A percentile compares a stretch with the other conserved stretches of the same genome.
Conservation (phyloP, 2,888 invertebrate species). For the Platycnemis pennipes region DNA sequence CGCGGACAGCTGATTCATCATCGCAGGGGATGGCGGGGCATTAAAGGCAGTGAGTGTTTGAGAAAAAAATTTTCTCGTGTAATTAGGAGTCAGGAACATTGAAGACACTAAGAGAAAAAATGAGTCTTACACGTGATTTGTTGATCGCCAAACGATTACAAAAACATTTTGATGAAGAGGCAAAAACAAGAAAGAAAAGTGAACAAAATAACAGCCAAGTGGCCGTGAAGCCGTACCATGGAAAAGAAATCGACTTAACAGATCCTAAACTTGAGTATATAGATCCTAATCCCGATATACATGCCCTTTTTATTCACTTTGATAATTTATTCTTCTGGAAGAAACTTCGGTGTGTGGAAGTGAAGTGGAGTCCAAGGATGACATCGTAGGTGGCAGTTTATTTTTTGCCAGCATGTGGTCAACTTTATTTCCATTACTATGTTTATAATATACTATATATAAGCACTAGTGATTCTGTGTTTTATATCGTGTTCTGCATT, state of each 20-base stretch:
- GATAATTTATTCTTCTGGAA: conserved; percentile 92
- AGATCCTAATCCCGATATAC: conserved; percentile 97
- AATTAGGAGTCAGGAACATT: too few species aligned
- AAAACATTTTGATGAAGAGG: conserved; percentile 53
- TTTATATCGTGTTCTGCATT: neutral
- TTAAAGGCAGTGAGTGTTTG: neutral
- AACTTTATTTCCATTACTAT: too few species aligned
- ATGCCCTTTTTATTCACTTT: conserved; percentile 91
- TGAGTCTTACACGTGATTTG: neutral
- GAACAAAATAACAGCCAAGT: neutral
- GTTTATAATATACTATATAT: too few species aligned
- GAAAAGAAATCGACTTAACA: neutral
- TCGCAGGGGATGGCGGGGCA: neutral
- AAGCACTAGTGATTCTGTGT: neutral
- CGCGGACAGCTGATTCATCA: neutral
- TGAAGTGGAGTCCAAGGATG: conserved; percentile 98
- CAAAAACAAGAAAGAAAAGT: neutral
- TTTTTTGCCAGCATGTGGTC: too few species aligned
- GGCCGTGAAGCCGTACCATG: neutral
- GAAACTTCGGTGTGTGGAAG: conserved; percentile 87
- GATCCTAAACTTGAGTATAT: conserved; percentile 83
- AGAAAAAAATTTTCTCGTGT: neutral
- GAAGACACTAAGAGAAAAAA: neutral
- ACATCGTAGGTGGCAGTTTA: conserved; percentile 83
- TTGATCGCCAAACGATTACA: conserved; percentile 16